Conservation (phyloP, 2,113 vertebrate genomes). For the Myotis brandtii region DNA sequence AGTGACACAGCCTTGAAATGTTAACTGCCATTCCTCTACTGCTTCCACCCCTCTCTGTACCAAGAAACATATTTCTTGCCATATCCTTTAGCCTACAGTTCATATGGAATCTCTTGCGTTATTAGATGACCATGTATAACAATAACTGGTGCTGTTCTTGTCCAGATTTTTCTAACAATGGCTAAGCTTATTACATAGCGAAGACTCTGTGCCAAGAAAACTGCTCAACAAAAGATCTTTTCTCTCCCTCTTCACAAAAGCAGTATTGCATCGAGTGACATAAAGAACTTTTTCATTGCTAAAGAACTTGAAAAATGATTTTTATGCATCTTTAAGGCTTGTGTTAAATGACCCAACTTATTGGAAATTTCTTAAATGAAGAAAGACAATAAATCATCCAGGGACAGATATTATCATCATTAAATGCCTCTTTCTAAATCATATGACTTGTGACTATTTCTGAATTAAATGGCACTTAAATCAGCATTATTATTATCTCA, state of each 20-base stretch:
- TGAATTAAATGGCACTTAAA: not conserved
- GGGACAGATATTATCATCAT: not conserved
- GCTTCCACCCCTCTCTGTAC: not conserved
- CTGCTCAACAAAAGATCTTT: constrained; percentile 76
- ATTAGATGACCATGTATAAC: constrained; percentile 51
- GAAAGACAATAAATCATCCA: constrained; percentile 57
- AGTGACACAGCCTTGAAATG: not conserved
- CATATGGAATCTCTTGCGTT: constrained; percentile 73
- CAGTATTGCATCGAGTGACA: constrained; percentile 72
- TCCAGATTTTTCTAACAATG: constrained; percentile 75
- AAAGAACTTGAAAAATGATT: constrained; percentile 74
- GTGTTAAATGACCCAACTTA: constrained; percentile 60
- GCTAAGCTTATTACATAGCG: constrained; percentile 67
- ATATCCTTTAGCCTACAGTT: constrained; percentile 70
- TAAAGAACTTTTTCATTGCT: constrained; percentile 77
- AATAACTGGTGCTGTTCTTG: constrained; percentile 75
- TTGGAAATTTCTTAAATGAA: constrained; percentile 49
- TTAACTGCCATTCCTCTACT: not conserved
- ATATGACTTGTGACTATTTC: constrained; percentile 7
- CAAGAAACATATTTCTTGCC: constrained; percentile 50
- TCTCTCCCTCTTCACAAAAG: constrained; percentile 73
- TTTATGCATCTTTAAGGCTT: constrained; percentile 67
- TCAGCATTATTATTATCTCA: not conserved
- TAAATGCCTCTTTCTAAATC: constrained; percentile 43
- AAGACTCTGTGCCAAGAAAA: constrained; percentile 72